Percentiles rank a stretch among this genome's conserved stretches.
These are phyloP conservation scores for Drosophila cardini DNA, from an alignment of 1,140 invertebrate genomes.

Conservation along the genomic window DNA sequence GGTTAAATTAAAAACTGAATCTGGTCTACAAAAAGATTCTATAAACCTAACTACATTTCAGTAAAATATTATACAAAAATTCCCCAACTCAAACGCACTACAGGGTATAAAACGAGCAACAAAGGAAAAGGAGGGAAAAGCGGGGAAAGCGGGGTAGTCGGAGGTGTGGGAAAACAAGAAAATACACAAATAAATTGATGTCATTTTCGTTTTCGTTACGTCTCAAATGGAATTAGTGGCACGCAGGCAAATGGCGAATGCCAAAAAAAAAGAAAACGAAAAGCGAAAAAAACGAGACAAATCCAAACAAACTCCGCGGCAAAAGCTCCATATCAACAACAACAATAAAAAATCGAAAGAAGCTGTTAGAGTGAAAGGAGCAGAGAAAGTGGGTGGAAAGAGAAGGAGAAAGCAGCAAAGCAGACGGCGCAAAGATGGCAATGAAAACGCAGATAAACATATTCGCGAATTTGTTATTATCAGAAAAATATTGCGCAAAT, in stretches of 20 bases:
- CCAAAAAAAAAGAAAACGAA: background rate
- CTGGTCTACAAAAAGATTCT: no score
- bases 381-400: conserved; percentile 3
- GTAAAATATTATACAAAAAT: no score
- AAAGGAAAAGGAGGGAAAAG: conserved; percentile 17
- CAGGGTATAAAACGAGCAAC: conserved; percentile 14
- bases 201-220: conserved; percentile 81
- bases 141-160: no score
- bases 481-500: conserved; percentile 81
- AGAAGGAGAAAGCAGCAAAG: background rate
- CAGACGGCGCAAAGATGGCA: conserved; percentile 54
- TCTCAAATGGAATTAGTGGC: conserved; percentile 81
- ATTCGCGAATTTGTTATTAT: conserved; percentile 83
- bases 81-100: background rate
- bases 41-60: no score
- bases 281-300: conserved; percentile 48
- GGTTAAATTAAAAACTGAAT: no score
- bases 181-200: conserved; percentile 81
- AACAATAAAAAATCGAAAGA: conserved; percentile 27
- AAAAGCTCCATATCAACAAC: conserved; percentile 61
- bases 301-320: conserved; percentile 55
- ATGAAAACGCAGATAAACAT: conserved; percentile 81
- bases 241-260: conserved; percentile 45
- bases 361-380: background rate
- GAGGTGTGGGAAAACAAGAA: conserved; percentile 38